Percentiles rank a stretch among this genome's conserved stretches.
phyloP scores from a whole-genome alignment of 2,888 invertebrate species.

The Sacculina carcini region DNA sequence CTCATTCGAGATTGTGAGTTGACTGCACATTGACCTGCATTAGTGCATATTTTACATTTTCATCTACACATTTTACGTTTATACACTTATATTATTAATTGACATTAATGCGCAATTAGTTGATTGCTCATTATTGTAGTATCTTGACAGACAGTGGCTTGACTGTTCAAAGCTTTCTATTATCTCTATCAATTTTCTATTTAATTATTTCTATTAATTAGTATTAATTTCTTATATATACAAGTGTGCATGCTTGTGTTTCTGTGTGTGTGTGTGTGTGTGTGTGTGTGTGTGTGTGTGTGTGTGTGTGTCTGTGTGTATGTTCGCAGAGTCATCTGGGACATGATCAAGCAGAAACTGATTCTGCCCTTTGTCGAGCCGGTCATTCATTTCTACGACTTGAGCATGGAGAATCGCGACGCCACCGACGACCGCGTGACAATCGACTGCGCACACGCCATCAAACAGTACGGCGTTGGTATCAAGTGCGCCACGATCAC shows the following conservation, averaged over 20 bases:
- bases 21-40: background rate
- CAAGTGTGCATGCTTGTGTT: background rate
- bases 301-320: background rate
- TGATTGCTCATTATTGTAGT: too few species aligned
- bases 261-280: slow-evolving; percentile 3
- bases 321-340: slow-evolving; percentile 66
- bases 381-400: slow-evolving; percentile 73
- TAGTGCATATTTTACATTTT: background rate
- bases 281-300: slow-evolving; percentile 5
- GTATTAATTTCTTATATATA: background rate
- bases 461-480: slow-evolving; percentile 90
- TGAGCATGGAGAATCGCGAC: slow-evolving; percentile 85
- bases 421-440: slow-evolving; percentile 85
- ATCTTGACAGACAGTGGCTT: too few species aligned
- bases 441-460: slow-evolving; percentile 81
- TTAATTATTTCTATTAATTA: background rate
- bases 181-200: too few species aligned
- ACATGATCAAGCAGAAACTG: slow-evolving; percentile 83
- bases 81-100: background rate
- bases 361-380: slow-evolving; percentile 87
- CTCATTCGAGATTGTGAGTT: too few species aligned
- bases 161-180: too few species aligned
- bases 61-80: background rate
- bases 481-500: slow-evolving; percentile 98
- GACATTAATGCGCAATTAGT: too few species aligned